Conservation (phyloP, 2,888 invertebrate species). For the Venusia cambrica region DNA sequence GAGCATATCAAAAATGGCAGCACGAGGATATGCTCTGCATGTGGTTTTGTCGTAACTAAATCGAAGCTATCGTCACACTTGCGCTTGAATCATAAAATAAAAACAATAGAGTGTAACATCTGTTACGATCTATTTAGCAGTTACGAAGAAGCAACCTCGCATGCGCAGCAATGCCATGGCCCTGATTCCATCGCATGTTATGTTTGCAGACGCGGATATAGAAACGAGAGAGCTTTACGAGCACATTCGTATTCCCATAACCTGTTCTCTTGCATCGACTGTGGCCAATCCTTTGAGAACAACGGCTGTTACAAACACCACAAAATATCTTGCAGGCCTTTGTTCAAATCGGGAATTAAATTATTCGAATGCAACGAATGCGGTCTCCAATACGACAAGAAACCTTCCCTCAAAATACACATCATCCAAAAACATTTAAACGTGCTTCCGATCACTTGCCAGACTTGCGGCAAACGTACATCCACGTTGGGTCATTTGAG, state of each 20-base stretch:
- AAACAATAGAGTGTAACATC: conserved; percentile 36
- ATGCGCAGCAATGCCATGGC: conserved; percentile 38
- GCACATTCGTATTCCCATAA: conserved; percentile 57
- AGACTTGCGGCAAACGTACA: conserved; percentile 59
- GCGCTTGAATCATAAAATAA: conserved; percentile 34
- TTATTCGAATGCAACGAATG: conserved; percentile 57
- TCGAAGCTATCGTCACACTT: conserved; percentile 49
- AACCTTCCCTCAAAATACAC: conserved; percentile 60
- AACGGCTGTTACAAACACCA: conserved; percentile 57
- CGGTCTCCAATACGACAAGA: conserved; percentile 53
- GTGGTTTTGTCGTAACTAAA: conserved; percentile 43
- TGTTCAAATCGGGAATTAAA: conserved; percentile 9
- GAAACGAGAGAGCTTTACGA: conserved; percentile 47
- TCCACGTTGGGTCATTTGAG: conserved; percentile 55
- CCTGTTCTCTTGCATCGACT: conserved; percentile 51
- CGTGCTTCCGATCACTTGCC: conserved; percentile 55
- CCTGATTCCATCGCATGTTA: conserved; percentile 38
- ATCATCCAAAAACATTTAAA: conserved; percentile 65
- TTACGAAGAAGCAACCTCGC: conserved; percentile 29
- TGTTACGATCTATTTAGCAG: conserved; percentile 50
- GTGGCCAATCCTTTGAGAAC: conserved; percentile 55
- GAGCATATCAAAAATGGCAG: conserved; percentile 49
- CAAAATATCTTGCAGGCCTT: conserved; percentile 40
- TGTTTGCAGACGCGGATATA: conserved; percentile 50
- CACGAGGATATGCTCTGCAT: conserved; percentile 47